Conservation (phyloP, 2,797 vertebrate species). For the Rhinella marina region DNA sequence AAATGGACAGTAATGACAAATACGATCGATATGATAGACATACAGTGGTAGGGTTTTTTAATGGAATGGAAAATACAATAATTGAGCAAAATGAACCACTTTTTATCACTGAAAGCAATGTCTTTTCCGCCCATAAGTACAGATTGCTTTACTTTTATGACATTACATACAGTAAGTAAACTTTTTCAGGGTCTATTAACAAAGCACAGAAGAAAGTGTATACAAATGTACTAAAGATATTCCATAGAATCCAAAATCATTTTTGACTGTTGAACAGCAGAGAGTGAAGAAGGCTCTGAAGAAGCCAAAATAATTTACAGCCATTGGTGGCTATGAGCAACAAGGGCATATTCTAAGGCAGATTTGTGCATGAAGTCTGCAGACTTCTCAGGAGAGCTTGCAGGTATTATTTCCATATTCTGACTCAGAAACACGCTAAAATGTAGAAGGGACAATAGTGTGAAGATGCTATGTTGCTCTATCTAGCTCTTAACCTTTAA, state of each 20-base stretch:
- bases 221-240: background rate
- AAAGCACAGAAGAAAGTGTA: background rate
- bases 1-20: constrained; percentile 1
- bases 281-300: background rate
- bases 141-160: constrained; percentile 9
- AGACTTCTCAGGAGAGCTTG: too few relatives aligned
- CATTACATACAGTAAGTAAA: constrained; percentile 9
- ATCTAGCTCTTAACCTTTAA: too few relatives aligned
- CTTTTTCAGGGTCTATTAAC: background rate
- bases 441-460: too few relatives aligned
- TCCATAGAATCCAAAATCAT: background rate
- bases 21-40: constrained; percentile 26
- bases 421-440: too few relatives aligned
- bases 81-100: constrained; percentile 11
- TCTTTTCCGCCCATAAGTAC: background rate
- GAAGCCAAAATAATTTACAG: background rate
- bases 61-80: constrained; percentile 35
- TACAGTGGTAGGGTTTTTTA: constrained; percentile 5
- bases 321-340: background rate
- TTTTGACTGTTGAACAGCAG: background rate
- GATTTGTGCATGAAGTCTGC: too few relatives aligned
- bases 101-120: background rate
- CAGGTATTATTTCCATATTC: too few relatives aligned
- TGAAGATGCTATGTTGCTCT: too few relatives aligned
- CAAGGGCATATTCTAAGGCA: background rate